phyloP scores from a whole-genome alignment of 1,140 invertebrate species.

The Halesus radiatus region DNA sequence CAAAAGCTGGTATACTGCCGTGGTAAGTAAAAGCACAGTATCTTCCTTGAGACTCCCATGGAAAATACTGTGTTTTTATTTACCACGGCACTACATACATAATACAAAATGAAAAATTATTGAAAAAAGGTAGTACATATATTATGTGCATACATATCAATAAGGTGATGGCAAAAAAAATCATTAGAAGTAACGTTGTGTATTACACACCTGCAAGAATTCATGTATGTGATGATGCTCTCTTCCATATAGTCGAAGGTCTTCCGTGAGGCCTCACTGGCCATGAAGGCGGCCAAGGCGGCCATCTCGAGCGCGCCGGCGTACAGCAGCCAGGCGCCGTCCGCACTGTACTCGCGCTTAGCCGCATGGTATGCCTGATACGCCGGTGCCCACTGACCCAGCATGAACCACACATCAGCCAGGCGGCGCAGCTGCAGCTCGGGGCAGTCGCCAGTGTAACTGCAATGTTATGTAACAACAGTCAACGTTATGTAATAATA shows the following conservation, averaged over 20 bases:
- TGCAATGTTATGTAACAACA: conserved; percentile 61
- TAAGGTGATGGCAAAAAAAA: too few relatives aligned
- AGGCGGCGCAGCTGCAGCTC: conserved; percentile 94
- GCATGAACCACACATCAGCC: conserved; percentile 96
- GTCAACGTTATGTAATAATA: too few relatives aligned
- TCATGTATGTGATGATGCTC: conserved; percentile 90
- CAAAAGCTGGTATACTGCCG: too few relatives aligned
- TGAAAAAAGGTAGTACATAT: too few relatives aligned
- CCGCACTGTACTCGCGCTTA: conserved; percentile 95
- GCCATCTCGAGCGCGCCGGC: conserved; percentile 97
- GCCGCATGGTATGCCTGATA: conserved; percentile 95
- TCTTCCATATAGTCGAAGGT: conserved; percentile 94
- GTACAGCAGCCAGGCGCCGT: conserved; percentile 97
- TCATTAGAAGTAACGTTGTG: too few relatives aligned
- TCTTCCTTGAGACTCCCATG: too few relatives aligned
- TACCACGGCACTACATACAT: too few relatives aligned
- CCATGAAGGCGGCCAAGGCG: conserved; percentile 92
- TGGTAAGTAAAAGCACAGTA: too few relatives aligned
- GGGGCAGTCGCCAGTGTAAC: conserved; percentile 89
- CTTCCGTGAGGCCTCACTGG: conserved; percentile 81
- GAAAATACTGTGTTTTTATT: too few relatives aligned
- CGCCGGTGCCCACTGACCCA: conserved; percentile 93
- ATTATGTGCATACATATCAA: too few relatives aligned
- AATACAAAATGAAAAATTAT: too few relatives aligned
- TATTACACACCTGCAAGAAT: conserved; percentile 82